A percentile compares a stretch with the other conserved stretches of the same genome.
phyloP scores from a whole-genome alignment of 2,888 invertebrate species.

The Baronia brevicornis region DNA sequence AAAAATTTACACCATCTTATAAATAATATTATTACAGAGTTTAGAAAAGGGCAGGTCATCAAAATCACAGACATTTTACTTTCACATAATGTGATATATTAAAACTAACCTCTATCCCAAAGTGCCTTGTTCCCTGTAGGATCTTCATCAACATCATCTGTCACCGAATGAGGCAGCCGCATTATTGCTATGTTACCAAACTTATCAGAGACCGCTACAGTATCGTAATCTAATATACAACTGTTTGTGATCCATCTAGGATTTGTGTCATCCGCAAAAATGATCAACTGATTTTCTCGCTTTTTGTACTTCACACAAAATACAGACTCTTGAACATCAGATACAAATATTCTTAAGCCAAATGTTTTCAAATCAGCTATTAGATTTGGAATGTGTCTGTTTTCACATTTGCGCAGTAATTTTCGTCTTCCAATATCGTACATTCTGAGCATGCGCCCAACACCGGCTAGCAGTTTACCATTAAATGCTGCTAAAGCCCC shows the following conservation, averaged over 20 bases:
- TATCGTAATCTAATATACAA: constrained; percentile 95
- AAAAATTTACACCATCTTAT: no score
- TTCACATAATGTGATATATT: no score
- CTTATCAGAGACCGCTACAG: constrained; percentile 97
- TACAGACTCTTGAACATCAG: constrained; percentile 97
- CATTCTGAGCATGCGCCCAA: constrained; percentile 92
- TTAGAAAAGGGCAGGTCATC: no score
- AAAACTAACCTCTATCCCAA: constrained; percentile 85
- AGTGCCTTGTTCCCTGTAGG: constrained; percentile 98
- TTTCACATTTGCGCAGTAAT: constrained; percentile 97
- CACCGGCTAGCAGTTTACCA: constrained; percentile 92
- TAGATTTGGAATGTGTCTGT: constrained; percentile 95
- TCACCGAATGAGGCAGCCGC: constrained; percentile 90
- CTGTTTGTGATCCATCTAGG: constrained; percentile 96
- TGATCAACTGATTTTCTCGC: constrained; percentile 96
- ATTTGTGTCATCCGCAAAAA: constrained; percentile 98
- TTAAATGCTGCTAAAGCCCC: constrained; percentile 93
- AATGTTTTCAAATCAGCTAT: constrained; percentile 95
- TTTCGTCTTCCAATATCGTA: constrained; percentile 97
- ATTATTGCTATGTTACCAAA: constrained; percentile 97
- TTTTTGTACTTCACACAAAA: constrained; percentile 96
- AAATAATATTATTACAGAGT: background rate
- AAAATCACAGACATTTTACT: no score
- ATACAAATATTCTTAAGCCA: constrained; percentile 95
- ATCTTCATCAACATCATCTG: constrained; percentile 99